Conservation (phyloP, 2,797 vertebrate genomes). For the Leptoclinus maculatus region DNA sequence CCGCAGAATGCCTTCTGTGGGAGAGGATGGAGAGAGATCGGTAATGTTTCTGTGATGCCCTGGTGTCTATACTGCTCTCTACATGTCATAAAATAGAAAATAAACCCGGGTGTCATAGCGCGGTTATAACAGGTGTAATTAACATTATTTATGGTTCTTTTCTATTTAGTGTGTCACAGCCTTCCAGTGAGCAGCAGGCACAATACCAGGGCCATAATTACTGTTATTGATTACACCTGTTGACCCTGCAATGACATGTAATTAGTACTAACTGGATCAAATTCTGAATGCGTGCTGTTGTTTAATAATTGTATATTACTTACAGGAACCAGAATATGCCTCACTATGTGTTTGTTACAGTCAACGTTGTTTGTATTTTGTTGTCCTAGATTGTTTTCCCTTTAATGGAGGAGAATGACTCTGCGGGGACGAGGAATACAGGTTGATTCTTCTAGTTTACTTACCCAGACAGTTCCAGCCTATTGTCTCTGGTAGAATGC, state of each 20-base stretch:
- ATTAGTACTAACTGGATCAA: not conserved
- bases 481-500: not conserved
- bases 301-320: not conserved
- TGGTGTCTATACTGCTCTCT: not conserved
- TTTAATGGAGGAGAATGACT: constrained; percentile 69
- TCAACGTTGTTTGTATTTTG: constrained; percentile 19
- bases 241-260: not conserved
- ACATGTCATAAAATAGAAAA: not conserved
- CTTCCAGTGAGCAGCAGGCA: not conserved
- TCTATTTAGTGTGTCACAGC: not conserved
- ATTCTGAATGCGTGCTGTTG: not conserved
- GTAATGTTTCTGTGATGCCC: not conserved
- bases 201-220: not conserved
- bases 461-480: not conserved
- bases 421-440: constrained; percentile 22
- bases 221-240: not conserved
- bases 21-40: constrained; percentile 16
- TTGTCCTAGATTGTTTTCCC: constrained; percentile 69
- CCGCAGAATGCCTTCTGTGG: not conserved
- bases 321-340: not conserved
- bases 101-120: not conserved
- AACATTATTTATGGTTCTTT: not conserved
- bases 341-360: not conserved
- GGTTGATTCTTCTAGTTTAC: constrained; percentile 57
- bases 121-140: not conserved